Conservation (phyloP, 2,888 invertebrate genomes). For the Scaptodrosophila latifasciaeformis region DNA sequence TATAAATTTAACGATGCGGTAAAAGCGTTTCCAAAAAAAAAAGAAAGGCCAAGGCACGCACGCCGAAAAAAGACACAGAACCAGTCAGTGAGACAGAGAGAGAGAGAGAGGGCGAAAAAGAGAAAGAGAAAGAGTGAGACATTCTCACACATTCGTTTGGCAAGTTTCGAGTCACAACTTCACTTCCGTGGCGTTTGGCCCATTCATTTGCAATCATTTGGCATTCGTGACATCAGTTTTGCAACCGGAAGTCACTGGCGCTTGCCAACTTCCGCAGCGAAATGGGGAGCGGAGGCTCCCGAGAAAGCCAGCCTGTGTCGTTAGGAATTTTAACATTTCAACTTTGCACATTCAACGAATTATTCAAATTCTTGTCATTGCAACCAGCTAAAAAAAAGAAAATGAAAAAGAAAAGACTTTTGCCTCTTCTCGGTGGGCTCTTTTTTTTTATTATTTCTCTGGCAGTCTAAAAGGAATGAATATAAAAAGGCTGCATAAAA, state of each 20-base stretch:
- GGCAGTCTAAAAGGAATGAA: conserved; percentile 28
- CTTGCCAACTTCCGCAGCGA: conserved; percentile 56
- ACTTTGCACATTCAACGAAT: conserved; percentile 67
- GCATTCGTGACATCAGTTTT: conserved; percentile 55
- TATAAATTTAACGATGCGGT: conserved; percentile 66
- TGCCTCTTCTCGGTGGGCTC: too few relatives aligned
- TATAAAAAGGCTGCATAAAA: conserved; percentile 29
- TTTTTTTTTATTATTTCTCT: neutral
- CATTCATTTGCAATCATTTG: conserved; percentile 69
- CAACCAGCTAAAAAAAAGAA: conserved; percentile 29
- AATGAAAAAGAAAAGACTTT: conserved; percentile 11
- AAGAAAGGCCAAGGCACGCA: conserved; percentile 19
- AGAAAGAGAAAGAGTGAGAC: too few relatives aligned
- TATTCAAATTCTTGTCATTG: conserved; percentile 69
- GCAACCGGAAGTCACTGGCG: conserved; percentile 57
- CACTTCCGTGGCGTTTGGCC: conserved; percentile 9
- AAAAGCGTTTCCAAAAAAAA: conserved; percentile 7
- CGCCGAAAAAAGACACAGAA: neutral
- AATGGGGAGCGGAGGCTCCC: neutral
- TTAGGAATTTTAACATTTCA: conserved; percentile 65
- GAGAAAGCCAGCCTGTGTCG: conserved; percentile 26
- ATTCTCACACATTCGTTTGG: conserved; percentile 1
- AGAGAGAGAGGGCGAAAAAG: neutral
- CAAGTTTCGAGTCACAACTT: conserved; percentile 15
- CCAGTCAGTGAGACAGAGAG: conserved; percentile 6